Evolutionary conservation across 2,888 invertebrate species (phyloP), one percentile per base, ranked within the genome.

Genomic region (Clitarchus hookeri): DNA sequence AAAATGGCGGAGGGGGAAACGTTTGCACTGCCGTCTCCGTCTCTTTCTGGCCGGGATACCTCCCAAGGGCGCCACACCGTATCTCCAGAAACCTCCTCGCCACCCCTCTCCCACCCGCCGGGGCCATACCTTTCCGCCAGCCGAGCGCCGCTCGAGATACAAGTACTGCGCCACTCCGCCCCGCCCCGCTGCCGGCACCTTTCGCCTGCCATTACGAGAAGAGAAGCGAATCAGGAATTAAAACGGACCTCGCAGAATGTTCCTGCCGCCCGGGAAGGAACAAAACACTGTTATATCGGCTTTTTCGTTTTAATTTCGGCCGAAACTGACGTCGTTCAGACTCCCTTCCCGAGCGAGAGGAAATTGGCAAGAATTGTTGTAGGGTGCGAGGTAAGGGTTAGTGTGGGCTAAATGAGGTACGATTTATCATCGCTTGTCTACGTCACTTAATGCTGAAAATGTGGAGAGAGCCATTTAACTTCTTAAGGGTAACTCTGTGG

Each of bases 1-100:
- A 91, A 88, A 91, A 91, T 91, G 91, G 91, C 79, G 65, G 65
- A 65, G 65, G 65, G 65, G 65, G 65, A 65, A 23, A 65, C 65
- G 65, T 65, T 65, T 65, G 65, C 65, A 23, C 23, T 19, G 65
- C 65, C 65, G 4, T 48, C 84, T 44, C 44, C 53, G 84, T 84
- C 84, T 54, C 48, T 48, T 54, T 84, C 84, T 25, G 65, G 65
- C 65, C n/a, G n/a, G 65, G 65, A 65, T 65, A 65, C 65, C 65
- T 65, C 65, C 65, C 65, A 65, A 65, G 65, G 65, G 65, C 65
- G 65, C 65, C 65, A 65, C 65, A 65, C 65, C 0, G 65, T 65
- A 65, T 65, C 65, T 65, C 65, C n/a, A 65, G 65, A 8, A 65
- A 65, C 65, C 65, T 65, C 84, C 84, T 8, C 83, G 27, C 83